Evolutionary conservation across 2,113 vertebrate species (phyloP), one percentile per base, ranked within the genome.

Genomic region (Procavia capensis): DNA sequence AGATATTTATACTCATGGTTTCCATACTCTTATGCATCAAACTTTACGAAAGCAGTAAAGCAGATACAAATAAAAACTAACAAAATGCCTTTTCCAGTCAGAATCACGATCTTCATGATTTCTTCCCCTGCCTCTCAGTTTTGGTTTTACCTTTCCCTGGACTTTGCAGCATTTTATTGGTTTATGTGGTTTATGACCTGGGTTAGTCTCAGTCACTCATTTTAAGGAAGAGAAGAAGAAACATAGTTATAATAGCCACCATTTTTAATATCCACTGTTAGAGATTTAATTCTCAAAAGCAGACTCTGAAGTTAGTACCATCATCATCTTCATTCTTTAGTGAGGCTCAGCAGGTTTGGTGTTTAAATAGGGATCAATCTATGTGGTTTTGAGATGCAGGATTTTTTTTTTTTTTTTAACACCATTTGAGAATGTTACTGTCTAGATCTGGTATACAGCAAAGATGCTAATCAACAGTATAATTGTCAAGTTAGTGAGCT

Each of bases 401-500:
- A 13, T 70, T 29, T 63, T 34, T 34, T 20, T 20, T 29, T 63
- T 34, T 34, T 20, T 20, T 50, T 16, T 50, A 8, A 9, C n/a
- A 61, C 43, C 47, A 59, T 47, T 88, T 72, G 80, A 89, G 80
- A 74, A 85, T 29, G 14, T 84, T 76, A 47, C 25, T 36, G 43
- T 85, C 17, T 76, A 50, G 43, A 19, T 54, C 50, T 54, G 50
- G 43, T 16, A 68, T 54, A 17, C 25, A 70, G 31, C 50, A n/a
- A 76, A 86, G 79, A 66, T 85, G 61, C 13, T 85, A 41, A 88
- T 90, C 61, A 79, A 43, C 11, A 74, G 20, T 85, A n/a, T 83
- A 93, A 43, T 74, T 64, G 68, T 57, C 92, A 95, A 13, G 70
- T 72, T 41, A 2, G 68, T 72, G 45, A 95, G 43, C 57, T 68